Evolutionary conservation across 2,797 vertebrate genomes (phyloP).

Genomic region (Silurus aristotelis): DNA sequence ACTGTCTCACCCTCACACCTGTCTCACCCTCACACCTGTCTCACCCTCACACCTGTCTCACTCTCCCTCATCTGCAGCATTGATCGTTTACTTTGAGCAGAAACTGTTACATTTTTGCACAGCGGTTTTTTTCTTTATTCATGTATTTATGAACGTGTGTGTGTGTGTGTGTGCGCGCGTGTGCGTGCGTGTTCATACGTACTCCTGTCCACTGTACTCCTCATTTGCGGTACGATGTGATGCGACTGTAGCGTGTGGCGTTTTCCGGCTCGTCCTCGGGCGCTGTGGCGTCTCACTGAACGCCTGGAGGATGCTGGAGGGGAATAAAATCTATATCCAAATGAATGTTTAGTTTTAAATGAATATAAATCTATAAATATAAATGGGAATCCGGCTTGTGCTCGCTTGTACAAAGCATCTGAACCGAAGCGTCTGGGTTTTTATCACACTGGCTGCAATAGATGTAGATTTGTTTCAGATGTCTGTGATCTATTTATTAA

Average conservation of each 20-base stretch:
- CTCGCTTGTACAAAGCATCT: conserved; percentile 89
- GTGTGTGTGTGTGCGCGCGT: conserved; percentile 42
- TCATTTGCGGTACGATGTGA: conserved; percentile 85
- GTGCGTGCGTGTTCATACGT: too few relatives aligned
- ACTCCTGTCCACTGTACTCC: conserved; percentile 70
- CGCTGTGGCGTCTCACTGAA: too few relatives aligned
- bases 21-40: conserved; percentile 1
- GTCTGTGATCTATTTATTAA: conserved; percentile 92
- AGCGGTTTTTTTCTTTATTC: conserved; percentile 48
- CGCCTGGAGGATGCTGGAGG: conserved; percentile 67
- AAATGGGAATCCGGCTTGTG: conserved; percentile 75
- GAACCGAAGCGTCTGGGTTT: conserved; percentile 35
- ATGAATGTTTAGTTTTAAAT: conserved; percentile 93
- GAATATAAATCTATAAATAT: conserved; percentile 59
- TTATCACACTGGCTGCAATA: conserved; percentile 89
- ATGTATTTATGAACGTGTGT: conserved; percentile 4
- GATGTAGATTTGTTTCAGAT: conserved; percentile 85
- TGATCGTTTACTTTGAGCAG: conserved; percentile 64
- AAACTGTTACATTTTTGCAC: conserved; percentile 74
- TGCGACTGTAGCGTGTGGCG: conserved; percentile 81
- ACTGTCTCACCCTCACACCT: background rate
- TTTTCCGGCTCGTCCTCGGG: background rate
- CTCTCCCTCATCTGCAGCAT: too few relatives aligned
- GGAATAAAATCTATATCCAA: conserved; percentile 81
- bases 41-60: background rate